These are phyloP conservation scores for Netelia melanura DNA, from an alignment of 2,888 invertebrate genomes.

Conservation along the genomic window DNA sequence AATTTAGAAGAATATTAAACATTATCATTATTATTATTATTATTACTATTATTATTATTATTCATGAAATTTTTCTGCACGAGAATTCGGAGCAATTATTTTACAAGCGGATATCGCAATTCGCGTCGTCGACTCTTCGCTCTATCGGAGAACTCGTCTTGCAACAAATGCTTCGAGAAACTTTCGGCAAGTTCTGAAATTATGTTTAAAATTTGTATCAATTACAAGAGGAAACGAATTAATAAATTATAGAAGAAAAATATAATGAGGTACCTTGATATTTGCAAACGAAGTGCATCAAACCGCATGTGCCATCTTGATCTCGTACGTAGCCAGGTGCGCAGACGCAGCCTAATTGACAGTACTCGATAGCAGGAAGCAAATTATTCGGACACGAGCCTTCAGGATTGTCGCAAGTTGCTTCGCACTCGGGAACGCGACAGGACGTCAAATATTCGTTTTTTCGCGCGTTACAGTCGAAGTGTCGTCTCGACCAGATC, in stretches of 20 bases:
- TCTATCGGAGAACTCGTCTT: slow-evolving; percentile 28
- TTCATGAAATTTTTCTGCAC: not conserved
- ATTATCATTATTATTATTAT: not conserved
- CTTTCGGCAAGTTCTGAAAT: not conserved
- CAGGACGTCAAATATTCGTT: slow-evolving; percentile 56
- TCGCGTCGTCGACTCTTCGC: slow-evolving; percentile 57
- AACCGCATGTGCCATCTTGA: slow-evolving; percentile 44
- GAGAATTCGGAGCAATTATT: not conserved
- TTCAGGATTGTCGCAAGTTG: slow-evolving; percentile 51
- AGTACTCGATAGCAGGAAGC: slow-evolving; percentile 21
- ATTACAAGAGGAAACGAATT: not conserved
- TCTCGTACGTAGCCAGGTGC: slow-evolving; percentile 57
- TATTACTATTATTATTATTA: slow-evolving; percentile 15
- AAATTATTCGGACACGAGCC: slow-evolving; percentile 42
- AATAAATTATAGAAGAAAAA: not conserved
- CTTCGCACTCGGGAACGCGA: slow-evolving; percentile 54
- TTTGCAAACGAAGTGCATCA: slow-evolving; percentile 35
- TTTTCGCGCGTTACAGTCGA: slow-evolving; percentile 32
- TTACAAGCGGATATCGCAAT: slow-evolving; percentile 11
- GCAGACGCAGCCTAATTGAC: slow-evolving; percentile 56
- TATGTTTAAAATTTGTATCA: not conserved
- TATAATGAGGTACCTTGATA: slow-evolving; percentile 43
- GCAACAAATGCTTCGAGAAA: no score
- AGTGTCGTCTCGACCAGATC: not conserved
- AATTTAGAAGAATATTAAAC: no score